A percentile compares a stretch with the other conserved stretches of the same genome.
Evolutionary conservation across 2,888 invertebrate genomes (phyloP).

Genomic region (Synergus gifuensis): DNA sequence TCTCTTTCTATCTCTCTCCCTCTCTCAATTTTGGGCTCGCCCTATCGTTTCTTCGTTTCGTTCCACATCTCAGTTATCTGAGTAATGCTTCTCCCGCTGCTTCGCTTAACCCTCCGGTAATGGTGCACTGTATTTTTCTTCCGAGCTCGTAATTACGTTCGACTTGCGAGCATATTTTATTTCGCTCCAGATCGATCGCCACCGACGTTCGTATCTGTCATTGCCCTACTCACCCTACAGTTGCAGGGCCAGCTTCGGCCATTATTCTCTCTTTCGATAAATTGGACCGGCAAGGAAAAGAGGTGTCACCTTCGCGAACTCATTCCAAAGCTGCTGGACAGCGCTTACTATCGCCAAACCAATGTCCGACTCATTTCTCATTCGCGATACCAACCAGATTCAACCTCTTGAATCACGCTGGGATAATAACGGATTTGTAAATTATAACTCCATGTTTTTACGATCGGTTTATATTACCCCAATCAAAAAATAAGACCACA

Average conservation of each 20-base stretch:
- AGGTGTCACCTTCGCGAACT: slow-evolving; percentile 56
- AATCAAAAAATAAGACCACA: neutral
- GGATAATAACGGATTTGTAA: neutral
- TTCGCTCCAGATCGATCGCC: slow-evolving; percentile 60
- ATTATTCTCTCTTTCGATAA: slow-evolving; percentile 66
- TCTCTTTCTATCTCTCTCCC: slow-evolving; percentile 45
- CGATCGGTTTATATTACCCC: neutral
- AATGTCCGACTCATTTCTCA: slow-evolving; percentile 26
- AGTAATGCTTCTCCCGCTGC: slow-evolving; percentile 61
- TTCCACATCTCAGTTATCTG: slow-evolving; percentile 70
- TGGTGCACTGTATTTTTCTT: slow-evolving; percentile 69
- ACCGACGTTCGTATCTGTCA: slow-evolving; percentile 58
- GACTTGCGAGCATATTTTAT: slow-evolving; percentile 62
- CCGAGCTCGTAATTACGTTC: slow-evolving; percentile 66
- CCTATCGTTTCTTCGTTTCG: slow-evolving; percentile 64
- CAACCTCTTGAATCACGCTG: neutral
- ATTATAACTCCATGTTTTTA: neutral
- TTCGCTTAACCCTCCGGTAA: slow-evolving; percentile 62
- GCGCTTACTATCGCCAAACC: neutral
- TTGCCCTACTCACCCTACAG: slow-evolving; percentile 38
- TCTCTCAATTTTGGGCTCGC: slow-evolving; percentile 46
- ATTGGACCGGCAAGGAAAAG: slow-evolving; percentile 57
- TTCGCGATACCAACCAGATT: neutral
- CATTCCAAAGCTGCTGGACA: slow-evolving; percentile 28
- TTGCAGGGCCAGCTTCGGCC: slow-evolving; percentile 50